Conservation (phyloP, 1,140 invertebrate species). For the Cyphomyrmex costatus region DNA sequence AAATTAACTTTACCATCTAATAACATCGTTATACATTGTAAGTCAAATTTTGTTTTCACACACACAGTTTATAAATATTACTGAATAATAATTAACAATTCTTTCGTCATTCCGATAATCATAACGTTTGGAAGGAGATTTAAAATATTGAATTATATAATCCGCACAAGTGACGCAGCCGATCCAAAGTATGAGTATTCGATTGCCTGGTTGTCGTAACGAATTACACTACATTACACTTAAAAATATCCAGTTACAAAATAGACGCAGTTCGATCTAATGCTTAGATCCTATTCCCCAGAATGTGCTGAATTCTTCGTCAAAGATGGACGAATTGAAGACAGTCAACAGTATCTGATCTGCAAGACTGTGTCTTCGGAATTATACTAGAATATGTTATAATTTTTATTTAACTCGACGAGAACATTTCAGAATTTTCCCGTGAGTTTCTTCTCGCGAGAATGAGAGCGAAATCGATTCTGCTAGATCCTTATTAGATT, state of each 20-base stretch:
- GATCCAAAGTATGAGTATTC: slow-evolving; percentile 3
- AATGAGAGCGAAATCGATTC: not conserved
- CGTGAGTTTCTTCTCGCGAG: not conserved
- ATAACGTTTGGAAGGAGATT: not conserved
- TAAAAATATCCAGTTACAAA: slow-evolving; percentile 47
- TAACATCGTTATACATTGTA: too few relatives aligned
- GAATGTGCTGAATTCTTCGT: not conserved
- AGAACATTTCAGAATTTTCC: not conserved
- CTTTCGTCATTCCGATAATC: not conserved
- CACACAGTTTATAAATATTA: too few relatives aligned
- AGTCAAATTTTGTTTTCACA: too few relatives aligned
- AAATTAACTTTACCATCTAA: too few relatives aligned
- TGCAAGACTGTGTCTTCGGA: not conserved
- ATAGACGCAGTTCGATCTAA: not conserved
- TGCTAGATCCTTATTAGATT: not conserved
- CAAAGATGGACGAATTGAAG: not conserved
- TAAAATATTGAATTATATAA: slow-evolving; percentile 25
- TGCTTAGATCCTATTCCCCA: not conserved
- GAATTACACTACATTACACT: slow-evolving; percentile 31
- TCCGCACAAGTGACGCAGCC: slow-evolving; percentile 21
- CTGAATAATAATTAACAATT: slow-evolving; percentile 9
- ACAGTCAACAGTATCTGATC: not conserved
- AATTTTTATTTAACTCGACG: not conserved
- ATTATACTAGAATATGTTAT: slow-evolving; percentile 16
- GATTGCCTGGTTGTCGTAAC: slow-evolving; percentile 27